phyloP scores from a whole-genome alignment of 1,140 invertebrate species.

The Rhagoletis zephyria region DNA sequence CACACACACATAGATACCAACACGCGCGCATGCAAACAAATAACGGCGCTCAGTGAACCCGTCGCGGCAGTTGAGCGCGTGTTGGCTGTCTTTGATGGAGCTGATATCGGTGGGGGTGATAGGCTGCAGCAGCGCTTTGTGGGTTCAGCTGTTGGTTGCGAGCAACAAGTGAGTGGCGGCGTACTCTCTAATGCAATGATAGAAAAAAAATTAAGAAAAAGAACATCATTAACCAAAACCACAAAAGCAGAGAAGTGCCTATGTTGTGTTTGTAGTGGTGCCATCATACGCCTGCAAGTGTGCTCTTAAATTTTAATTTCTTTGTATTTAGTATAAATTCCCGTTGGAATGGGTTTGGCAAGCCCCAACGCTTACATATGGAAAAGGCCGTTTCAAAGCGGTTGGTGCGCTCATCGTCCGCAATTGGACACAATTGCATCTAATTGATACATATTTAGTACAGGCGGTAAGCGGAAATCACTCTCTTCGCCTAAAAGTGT shows the following conservation, averaged over 20 bases:
- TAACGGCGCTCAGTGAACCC: constrained; percentile 23
- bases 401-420: background rate
- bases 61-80: background rate
- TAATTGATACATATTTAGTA: constrained; percentile 14
- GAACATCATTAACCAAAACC: background rate
- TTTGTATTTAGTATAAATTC: background rate
- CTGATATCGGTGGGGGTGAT: background rate
- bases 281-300: background rate
- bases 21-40: background rate
- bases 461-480: background rate
- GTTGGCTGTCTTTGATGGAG: background rate
- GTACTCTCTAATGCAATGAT: background rate
- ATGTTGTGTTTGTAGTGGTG: background rate
- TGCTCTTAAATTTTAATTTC: background rate
- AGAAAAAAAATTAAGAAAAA: background rate
- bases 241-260: background rate
- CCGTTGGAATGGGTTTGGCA: constrained; percentile 39
- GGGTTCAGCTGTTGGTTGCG: constrained; percentile 13
- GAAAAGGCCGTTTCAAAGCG: constrained; percentile 40
- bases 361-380: background rate
- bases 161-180: constrained; percentile 36
- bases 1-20: background rate
- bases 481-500: background rate
- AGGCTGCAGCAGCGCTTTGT: background rate
- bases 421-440: background rate